phyloP scores from a whole-genome alignment of 2,888 invertebrate genomes.

The Schrankia costaestrigalis region DNA sequence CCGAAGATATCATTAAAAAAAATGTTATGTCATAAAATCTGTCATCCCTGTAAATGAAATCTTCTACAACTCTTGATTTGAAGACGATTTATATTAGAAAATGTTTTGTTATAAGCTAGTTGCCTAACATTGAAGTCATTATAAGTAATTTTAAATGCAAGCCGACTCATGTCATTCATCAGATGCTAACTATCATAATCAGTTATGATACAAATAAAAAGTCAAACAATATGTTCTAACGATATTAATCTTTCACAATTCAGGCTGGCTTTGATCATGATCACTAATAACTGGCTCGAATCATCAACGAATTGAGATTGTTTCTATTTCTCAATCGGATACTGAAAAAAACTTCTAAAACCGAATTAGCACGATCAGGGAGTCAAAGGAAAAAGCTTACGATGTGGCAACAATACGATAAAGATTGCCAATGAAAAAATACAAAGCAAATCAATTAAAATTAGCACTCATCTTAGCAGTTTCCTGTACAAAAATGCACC shows the following conservation, averaged over 20 bases:
- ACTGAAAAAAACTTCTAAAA: constrained; percentile 50
- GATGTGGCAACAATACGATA: constrained; percentile 53
- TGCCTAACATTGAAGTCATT: neutral
- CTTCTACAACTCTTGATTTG: no score
- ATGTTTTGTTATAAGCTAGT: no score
- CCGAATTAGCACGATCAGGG: constrained; percentile 53
- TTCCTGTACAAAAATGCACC: constrained; percentile 48
- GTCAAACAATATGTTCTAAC: constrained; percentile 41
- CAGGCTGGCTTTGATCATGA: constrained; percentile 51
- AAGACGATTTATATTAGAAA: no score
- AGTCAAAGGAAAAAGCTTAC: constrained; percentile 46
- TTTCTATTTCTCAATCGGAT: constrained; percentile 40
- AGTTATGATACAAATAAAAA: constrained; percentile 34
- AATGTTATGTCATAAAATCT: no score
- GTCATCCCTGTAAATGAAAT: no score
- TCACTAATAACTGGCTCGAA: constrained; percentile 32
- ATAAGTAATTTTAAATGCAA: constrained; percentile 13
- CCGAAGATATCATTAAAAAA: no score
- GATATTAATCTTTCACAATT: constrained; percentile 43
- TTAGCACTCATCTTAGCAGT: constrained; percentile 42
- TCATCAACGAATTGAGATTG: constrained; percentile 41
- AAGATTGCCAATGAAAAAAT: constrained; percentile 55
- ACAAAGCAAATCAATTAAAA: constrained; percentile 52
- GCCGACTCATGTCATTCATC: constrained; percentile 26
- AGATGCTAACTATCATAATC: constrained; percentile 29